These are phyloP conservation scores for Xylocopa sonorina DNA, from an alignment of 1,140 invertebrate species.

Conservation along the genomic window DNA sequence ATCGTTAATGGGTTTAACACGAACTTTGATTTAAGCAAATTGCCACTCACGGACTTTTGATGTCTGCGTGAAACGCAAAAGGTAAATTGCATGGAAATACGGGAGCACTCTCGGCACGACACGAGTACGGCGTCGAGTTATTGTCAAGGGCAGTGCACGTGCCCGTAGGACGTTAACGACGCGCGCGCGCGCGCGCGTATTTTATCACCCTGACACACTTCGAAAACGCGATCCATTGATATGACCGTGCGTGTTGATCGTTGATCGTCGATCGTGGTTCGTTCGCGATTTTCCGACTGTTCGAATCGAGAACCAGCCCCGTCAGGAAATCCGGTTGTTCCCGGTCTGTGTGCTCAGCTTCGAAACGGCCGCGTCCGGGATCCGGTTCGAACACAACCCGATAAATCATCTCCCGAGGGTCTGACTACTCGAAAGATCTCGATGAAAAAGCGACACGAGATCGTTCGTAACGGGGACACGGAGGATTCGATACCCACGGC, in stretches of 20 bases:
- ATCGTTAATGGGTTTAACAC: slow-evolving; percentile 61
- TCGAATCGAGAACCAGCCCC: too few relatives aligned
- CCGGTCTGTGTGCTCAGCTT: too few relatives aligned
- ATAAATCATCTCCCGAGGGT: too few relatives aligned
- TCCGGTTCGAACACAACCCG: too few relatives aligned
- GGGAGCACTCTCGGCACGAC: slow-evolving; percentile 34
- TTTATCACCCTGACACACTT: slow-evolving; percentile 68
- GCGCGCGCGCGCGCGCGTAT: slow-evolving; percentile 30
- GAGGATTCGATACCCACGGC: slow-evolving; percentile 31
- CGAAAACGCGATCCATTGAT: slow-evolving; percentile 64
- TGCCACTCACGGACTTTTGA: slow-evolving; percentile 68
- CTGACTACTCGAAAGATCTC: too few relatives aligned
- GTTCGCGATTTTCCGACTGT: too few relatives aligned
- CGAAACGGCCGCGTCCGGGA: too few relatives aligned
- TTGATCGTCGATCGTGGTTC: neutral
- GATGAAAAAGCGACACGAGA: too few relatives aligned
- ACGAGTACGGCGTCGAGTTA: slow-evolving; percentile 54
- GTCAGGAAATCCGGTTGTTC: too few relatives aligned
- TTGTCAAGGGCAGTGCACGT: slow-evolving; percentile 61
- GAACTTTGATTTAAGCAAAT: slow-evolving; percentile 68
- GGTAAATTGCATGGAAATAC: slow-evolving; percentile 67
- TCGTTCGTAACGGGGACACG: too few relatives aligned
- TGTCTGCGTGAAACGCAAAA: slow-evolving; percentile 67
- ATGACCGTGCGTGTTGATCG: slow-evolving; percentile 46
- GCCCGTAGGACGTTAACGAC: slow-evolving; percentile 59